Conservation (phyloP, 2,113 vertebrate genomes). For the Rana temporaria region DNA sequence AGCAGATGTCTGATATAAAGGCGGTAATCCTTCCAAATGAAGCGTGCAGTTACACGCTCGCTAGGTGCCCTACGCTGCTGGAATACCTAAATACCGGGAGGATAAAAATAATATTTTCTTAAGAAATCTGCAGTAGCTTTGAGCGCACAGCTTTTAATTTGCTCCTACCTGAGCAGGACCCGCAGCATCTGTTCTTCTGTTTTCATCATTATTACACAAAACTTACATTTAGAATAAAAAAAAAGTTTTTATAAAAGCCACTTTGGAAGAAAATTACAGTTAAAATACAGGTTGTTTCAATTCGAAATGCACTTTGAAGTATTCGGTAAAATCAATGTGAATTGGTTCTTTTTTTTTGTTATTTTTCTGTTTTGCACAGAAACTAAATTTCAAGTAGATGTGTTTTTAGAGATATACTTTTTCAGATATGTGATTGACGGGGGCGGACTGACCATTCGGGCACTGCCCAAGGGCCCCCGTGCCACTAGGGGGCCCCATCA, state of each 20-base stretch:
- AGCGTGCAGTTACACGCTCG: conserved; percentile 28
- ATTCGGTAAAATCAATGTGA: too few relatives aligned
- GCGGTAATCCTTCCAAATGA: conserved; percentile 35
- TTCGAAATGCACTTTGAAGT: background rate
- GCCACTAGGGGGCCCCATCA: too few relatives aligned
- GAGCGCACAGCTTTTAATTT: background rate
- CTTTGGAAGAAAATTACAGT: background rate
- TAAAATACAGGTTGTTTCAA: background rate
- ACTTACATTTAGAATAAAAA: background rate
- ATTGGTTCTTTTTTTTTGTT: background rate
- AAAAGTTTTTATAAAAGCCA: background rate
- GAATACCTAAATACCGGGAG: conserved; percentile 18
- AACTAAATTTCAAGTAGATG: too few relatives aligned
- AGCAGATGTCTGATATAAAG: conserved; percentile 41
- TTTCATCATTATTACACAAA: conserved; percentile 11
- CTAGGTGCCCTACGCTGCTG: conserved; percentile 12
- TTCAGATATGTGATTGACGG: too few relatives aligned
- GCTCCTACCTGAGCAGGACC: background rate
- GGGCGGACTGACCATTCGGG: too few relatives aligned
- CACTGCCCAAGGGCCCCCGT: too few relatives aligned
- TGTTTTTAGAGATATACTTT: too few relatives aligned
- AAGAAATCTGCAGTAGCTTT: background rate
- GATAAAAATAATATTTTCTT: conserved; percentile 1
- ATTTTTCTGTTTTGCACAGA: too few relatives aligned
- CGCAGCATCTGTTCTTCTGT: conserved; percentile 12